Evolutionary conservation across 2,113 vertebrate genomes (phyloP).

Genomic region (Chauna torquata): DNA sequence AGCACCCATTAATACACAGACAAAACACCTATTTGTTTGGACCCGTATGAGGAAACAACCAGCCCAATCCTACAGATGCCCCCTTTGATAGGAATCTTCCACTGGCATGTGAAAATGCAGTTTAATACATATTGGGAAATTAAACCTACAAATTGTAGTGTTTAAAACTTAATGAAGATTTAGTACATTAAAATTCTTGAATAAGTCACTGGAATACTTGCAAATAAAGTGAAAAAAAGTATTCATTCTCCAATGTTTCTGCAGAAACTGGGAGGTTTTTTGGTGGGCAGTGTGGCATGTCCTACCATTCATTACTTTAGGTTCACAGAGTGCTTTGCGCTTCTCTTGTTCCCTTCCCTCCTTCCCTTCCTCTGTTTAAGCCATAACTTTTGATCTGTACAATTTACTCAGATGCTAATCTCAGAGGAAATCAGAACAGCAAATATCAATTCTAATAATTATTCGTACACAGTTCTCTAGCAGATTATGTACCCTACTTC

Average conservation of each 20-base stretch:
- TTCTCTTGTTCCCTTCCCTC: neutral
- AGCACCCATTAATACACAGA: neutral
- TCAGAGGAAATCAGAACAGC: neutral
- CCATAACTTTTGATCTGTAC: neutral
- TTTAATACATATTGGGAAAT: neutral
- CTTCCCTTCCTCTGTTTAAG: neutral
- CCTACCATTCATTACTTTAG: neutral
- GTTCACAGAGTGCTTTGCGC: neutral
- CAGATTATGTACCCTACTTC: neutral
- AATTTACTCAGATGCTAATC: neutral
- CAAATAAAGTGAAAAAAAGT: neutral
- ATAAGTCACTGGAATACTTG: neutral
- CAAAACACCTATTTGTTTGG: neutral
- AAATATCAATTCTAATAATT: constrained; percentile 1
- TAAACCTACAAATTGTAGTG: neutral
- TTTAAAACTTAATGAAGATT: neutral
- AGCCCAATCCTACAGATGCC: neutral
- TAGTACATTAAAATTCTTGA: neutral
- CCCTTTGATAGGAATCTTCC: neutral
- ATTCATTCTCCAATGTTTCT: neutral
- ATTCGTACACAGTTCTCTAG: neutral
- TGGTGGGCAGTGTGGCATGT: neutral
- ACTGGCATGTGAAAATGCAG: neutral
- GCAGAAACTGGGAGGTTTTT: neutral
- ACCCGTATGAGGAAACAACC: neutral